Evolutionary conservation across 2,888 invertebrate species (phyloP), one percentile per base, ranked within the genome.

Genomic region (Loripinus fragilis): DNA sequence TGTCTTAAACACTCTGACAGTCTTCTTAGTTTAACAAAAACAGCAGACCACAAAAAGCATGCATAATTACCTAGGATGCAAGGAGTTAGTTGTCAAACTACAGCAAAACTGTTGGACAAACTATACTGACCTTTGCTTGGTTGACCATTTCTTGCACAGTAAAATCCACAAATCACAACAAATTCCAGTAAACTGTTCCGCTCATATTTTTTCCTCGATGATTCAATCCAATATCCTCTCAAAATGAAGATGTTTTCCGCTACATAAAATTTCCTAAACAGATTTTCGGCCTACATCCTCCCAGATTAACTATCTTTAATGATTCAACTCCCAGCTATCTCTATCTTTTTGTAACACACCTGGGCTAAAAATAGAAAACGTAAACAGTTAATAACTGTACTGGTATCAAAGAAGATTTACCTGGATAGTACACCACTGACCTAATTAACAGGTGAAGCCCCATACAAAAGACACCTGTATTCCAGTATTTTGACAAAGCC

Each of bases 381-480:
- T 60, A 60, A 60, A 60, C 60, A 60, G 60, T 60, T 60, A 33
- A 60, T 17, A 25, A 52, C 33, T 60, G 28, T 33, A 12, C 60
- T 60, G 60, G 60, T 60, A 60, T 60, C 60, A 60, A 60, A 60
- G 60, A 55, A 60, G 60, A 60, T 60, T 60, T 33, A 60, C 60
- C 60, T 60, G 60, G 60, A 15, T 5, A 60, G 5, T 55, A 55
- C 7, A 38, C 12, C 38, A 38, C 52, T 28, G 10, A 10, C 28
- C 23, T 52, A 52, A 52, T 25, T 12, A 52, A 8, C 10, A n/a
- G n/a, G n/a, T n/a, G n/a, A n/a, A n/a, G n/a, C n/a, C n/a, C n/a
- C n/a, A n/a, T n/a, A n/a, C n/a, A n/a, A n/a, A n/a, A n/a, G n/a
- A n/a, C n/a, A n/a, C n/a, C n/a, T n/a, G n/a, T n/a, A n/a, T n/a